A percentile compares a stretch with the other conserved stretches of the same genome.
Evolutionary conservation across 2,888 invertebrate species (phyloP).

Genomic region (Onchidella celtica): DNA sequence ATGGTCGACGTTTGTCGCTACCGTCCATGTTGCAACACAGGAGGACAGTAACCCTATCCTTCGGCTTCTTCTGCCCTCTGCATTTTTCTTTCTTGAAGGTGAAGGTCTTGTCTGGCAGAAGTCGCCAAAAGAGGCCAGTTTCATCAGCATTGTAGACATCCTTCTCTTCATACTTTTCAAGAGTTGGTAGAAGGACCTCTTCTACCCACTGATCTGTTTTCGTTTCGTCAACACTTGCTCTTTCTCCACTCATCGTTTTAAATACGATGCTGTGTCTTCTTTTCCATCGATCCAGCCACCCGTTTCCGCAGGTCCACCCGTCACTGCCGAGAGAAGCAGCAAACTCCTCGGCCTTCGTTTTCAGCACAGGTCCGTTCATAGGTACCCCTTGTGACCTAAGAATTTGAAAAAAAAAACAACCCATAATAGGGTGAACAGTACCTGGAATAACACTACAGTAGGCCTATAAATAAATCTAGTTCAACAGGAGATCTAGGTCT

Average conservation of each 20-base stretch:
- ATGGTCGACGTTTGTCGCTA: no score
- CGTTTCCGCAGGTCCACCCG: background rate
- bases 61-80: no score
- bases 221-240: background rate
- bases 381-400: background rate
- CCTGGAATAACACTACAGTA: no score
- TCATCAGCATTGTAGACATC: slow-evolving; percentile 55
- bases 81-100: slow-evolving; percentile 50
- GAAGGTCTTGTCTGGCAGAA: slow-evolving; percentile 50
- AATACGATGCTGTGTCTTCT: background rate
- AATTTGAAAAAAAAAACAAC: no score
- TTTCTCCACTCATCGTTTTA: slow-evolving; percentile 11
- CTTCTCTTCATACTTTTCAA: slow-evolving; percentile 28
- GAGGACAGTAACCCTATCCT: no score
- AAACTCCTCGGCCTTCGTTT: background rate
- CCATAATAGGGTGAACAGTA: no score
- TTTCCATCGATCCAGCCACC: slow-evolving; percentile 16
- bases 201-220: background rate
- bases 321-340: background rate
- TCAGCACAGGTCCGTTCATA: background rate
- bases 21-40: no score
- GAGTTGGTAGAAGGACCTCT: slow-evolving; percentile 4
- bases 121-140: slow-evolving; percentile 50
- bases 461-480: no score
- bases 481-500: no score